phyloP scores from a whole-genome alignment of 2,888 invertebrate genomes.

The Chromoteleia sp. region DNA sequence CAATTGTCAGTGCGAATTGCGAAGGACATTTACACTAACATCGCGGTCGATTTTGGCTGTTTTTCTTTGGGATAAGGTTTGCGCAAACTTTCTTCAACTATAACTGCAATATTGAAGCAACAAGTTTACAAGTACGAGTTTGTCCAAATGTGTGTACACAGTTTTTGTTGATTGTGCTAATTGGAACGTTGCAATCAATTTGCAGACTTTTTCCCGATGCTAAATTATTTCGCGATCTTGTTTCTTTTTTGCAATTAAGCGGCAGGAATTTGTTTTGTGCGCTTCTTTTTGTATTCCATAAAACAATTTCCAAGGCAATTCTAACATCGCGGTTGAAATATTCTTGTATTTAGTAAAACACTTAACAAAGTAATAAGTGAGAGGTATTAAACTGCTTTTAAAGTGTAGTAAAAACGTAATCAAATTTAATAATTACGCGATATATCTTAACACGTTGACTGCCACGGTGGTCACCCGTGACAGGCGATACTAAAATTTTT shows the following conservation, averaged over 20 bases:
- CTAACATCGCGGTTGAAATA: not conserved
- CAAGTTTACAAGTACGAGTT: conserved; percentile 47
- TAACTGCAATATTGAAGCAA: conserved; percentile 61
- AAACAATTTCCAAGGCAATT: conserved; percentile 4
- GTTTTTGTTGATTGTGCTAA: conserved; percentile 56
- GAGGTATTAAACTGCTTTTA: conserved; percentile 27
- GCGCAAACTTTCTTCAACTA: conserved; percentile 55
- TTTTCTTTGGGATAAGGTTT: conserved; percentile 43
- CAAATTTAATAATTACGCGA: conserved; percentile 25
- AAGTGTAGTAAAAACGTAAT: conserved; percentile 19
- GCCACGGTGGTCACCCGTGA: too few species aligned
- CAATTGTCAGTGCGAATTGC: conserved; percentile 38
- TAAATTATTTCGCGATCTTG: conserved; percentile 14
- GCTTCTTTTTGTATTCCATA: not conserved
- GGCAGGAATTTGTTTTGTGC: not conserved
- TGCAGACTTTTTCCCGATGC: conserved; percentile 30
- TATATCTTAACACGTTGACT: conserved; percentile 36
- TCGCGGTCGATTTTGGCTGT: conserved; percentile 41
- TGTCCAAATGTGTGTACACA: conserved; percentile 27
- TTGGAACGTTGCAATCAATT: conserved; percentile 49
- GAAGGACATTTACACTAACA: conserved; percentile 44
- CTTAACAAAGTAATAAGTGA: conserved; percentile 32
- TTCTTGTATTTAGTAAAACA: conserved; percentile 7
- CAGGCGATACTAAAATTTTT: too few species aligned
- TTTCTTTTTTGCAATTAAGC: conserved; percentile 31